phyloP scores from a whole-genome alignment of 1,140 invertebrate genomes.

The Luehdorfia chinensis region DNA sequence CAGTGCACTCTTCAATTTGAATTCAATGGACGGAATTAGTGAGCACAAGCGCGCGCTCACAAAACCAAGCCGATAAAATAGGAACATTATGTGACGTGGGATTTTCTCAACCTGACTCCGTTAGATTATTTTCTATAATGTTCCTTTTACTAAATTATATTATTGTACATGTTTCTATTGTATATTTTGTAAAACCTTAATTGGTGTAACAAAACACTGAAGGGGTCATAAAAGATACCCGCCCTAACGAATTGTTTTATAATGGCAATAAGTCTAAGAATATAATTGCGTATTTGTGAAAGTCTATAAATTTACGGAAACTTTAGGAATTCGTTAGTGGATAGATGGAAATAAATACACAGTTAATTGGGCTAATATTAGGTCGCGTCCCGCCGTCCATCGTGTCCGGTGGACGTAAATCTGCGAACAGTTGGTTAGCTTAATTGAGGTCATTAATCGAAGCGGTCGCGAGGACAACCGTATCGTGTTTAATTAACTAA shows the following conservation, averaged over 20 bases:
- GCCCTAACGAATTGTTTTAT: too few relatives aligned
- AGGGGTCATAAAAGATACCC: too few relatives aligned
- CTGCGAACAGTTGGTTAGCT: slow-evolving; percentile 61
- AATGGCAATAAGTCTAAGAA: too few relatives aligned
- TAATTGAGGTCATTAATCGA: slow-evolving; percentile 66
- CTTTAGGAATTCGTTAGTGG: not conserved
- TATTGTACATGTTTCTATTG: too few relatives aligned
- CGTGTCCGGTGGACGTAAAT: slow-evolving; percentile 45
- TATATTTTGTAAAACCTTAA: too few relatives aligned
- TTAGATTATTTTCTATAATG: slow-evolving; percentile 26
- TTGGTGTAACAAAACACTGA: too few relatives aligned
- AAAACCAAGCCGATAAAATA: slow-evolving; percentile 48
- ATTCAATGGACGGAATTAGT: slow-evolving; percentile 72
- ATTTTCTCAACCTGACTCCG: slow-evolving; percentile 34
- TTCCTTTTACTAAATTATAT: too few relatives aligned
- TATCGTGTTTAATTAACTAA: slow-evolving; percentile 73
- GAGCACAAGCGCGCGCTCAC: slow-evolving; percentile 44
- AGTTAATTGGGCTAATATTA: slow-evolving; percentile 26
- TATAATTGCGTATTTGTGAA: too few relatives aligned
- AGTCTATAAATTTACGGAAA: too few relatives aligned
- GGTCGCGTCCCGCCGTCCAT: slow-evolving; percentile 24
- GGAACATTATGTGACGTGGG: slow-evolving; percentile 45
- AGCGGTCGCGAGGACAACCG: slow-evolving; percentile 50
- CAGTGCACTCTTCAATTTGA: slow-evolving; percentile 67
- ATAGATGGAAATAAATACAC: slow-evolving; percentile 35